Evolutionary conservation across 2,797 vertebrate genomes (phyloP).

Genomic region (Spatula clypeata): DNA sequence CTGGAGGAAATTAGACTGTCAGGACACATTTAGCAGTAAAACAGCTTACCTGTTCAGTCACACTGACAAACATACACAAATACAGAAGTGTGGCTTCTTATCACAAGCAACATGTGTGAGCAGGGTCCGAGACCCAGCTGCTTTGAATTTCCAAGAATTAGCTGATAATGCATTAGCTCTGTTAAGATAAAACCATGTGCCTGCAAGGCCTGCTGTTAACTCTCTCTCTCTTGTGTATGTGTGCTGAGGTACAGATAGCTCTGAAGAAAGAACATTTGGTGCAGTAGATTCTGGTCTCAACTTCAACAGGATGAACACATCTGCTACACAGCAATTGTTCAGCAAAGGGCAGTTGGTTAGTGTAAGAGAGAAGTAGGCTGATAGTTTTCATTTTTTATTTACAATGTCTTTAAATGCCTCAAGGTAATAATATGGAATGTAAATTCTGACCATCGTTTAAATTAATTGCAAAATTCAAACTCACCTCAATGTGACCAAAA

Average conservation of each 20-base stretch:
- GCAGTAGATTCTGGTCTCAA: slow-evolving; percentile 1
- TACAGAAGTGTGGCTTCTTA: slow-evolving; percentile 37
- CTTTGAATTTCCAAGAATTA: slow-evolving; percentile 63
- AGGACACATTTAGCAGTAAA: neutral
- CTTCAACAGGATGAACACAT: slow-evolving; percentile 11
- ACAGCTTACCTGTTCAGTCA: slow-evolving; percentile 28
- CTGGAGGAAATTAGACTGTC: neutral
- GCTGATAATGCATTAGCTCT: slow-evolving; percentile 19
- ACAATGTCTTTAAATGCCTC: neutral
- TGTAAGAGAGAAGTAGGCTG: neutral
- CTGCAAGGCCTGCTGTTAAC: slow-evolving; percentile 28
- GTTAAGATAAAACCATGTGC: slow-evolving; percentile 46
- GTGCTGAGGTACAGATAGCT: slow-evolving; percentile 10
- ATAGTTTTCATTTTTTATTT: neutral
- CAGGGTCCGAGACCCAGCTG: neutral
- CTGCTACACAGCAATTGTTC: neutral
- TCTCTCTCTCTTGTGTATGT: neutral
- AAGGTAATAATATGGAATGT: neutral
- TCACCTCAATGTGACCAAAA: slow-evolving; percentile 10
- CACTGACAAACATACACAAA: neutral
- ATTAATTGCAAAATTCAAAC: slow-evolving; percentile 24
- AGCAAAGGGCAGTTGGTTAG: neutral
- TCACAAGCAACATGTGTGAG: neutral
- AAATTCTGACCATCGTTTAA: slow-evolving; percentile 20
- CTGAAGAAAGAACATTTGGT: slow-evolving; percentile 30